phyloP scores from a whole-genome alignment of 2,888 invertebrate genomes.

The Gryllus longicercus region DNA sequence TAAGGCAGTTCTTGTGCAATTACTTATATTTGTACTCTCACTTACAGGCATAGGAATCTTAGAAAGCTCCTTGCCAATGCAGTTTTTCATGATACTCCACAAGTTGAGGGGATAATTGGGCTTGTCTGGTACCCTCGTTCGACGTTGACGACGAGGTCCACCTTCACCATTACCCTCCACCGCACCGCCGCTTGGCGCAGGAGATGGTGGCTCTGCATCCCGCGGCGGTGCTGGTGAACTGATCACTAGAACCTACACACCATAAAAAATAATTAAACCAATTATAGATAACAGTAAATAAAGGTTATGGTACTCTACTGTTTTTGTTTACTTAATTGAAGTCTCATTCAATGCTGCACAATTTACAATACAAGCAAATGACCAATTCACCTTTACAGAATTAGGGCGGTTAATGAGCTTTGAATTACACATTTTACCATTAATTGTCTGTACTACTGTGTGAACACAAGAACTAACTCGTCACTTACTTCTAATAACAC shows the following conservation, averaged over 20 bases:
- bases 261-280: not conserved
- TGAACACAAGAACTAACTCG: no score
- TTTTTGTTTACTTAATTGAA: no score
- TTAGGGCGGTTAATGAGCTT: no score
- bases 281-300: not conserved
- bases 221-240: conserved; percentile 18
- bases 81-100: conserved; percentile 99
- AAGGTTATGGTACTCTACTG: no score
- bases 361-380: no score
- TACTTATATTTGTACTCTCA: conserved; percentile 23
- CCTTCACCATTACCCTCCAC: conserved; percentile 3
- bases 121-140: conserved; percentile 83
- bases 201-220: not conserved
- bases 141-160: conserved; percentile 58
- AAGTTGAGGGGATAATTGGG: conserved; percentile 92
- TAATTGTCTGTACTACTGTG: no score
- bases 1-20: conserved; percentile 24
- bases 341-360: no score
- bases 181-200: not conserved
- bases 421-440: no score
- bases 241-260: not conserved
- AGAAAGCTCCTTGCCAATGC: conserved; percentile 97
- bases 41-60: conserved; percentile 97
- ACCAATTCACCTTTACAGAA: no score
- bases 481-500: no score